Conservation (phyloP, 2,888 invertebrate species). For the Periphyllus acericola region DNA sequence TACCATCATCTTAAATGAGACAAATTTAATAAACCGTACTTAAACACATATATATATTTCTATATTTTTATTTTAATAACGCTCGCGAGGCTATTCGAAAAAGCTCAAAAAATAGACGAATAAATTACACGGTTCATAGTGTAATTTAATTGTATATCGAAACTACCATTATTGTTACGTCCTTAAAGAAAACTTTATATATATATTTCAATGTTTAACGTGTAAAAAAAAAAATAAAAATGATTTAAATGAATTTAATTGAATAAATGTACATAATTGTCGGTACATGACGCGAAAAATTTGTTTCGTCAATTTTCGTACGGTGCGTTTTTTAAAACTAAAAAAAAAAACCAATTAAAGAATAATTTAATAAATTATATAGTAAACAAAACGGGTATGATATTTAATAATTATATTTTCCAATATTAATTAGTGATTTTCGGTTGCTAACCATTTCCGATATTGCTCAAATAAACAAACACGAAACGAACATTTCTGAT, state of each 20-base stretch:
- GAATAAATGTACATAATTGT: background rate
- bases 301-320: constrained; percentile 20
- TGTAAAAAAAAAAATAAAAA: background rate
- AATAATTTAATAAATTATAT: background rate
- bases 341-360: background rate
- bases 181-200: constrained; percentile 9
- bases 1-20: constrained; percentile 13
- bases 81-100: constrained; percentile 31
- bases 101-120: constrained; percentile 52
- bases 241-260: background rate
- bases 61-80: constrained; percentile 44
- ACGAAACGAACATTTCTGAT: background rate
- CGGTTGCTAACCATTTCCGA: background rate
- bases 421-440: constrained; percentile 2
- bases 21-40: constrained; percentile 34
- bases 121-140: background rate
- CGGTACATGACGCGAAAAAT: background rate
- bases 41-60: constrained; percentile 24
- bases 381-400: constrained; percentile 12
- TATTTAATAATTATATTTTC: constrained; percentile 42
- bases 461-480: constrained; percentile 37
- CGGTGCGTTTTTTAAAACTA: background rate
- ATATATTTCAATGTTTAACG: constrained; percentile 16
- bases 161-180: constrained; percentile 39
- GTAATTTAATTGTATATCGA: background rate